Conservation (phyloP, 2,113 vertebrate species). For the Labrus mixtus region DNA sequence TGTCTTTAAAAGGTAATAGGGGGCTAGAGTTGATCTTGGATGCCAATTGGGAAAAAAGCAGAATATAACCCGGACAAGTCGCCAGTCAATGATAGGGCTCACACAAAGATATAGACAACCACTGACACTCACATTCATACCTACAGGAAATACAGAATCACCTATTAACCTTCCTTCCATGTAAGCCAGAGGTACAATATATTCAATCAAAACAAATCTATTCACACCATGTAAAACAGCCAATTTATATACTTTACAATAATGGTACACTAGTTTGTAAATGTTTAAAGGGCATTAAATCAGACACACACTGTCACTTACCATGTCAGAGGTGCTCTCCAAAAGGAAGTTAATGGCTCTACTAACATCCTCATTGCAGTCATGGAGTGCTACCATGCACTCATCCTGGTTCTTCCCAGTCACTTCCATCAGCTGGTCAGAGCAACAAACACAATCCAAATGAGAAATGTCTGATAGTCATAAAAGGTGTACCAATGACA, state of each 20-base stretch:
- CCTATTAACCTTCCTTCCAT: neutral
- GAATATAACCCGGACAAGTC: neutral
- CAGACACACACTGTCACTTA: constrained; percentile 60
- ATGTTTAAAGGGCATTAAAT: neutral
- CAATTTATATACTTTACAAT: neutral
- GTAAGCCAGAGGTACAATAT: neutral
- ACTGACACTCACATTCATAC: neutral
- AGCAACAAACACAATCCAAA: constrained; percentile 10
- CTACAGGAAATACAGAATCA: neutral
- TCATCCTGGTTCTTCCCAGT: constrained; percentile 99
- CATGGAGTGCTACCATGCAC: constrained; percentile 97
- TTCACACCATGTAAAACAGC: neutral
- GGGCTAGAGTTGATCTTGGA: no score
- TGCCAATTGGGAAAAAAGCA: neutral
- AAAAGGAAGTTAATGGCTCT: constrained; percentile 98
- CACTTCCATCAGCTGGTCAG: constrained; percentile 93
- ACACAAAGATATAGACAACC: neutral
- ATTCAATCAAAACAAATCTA: neutral
- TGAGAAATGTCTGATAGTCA: neutral
- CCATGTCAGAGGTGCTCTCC: constrained; percentile 97
- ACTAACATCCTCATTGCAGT: constrained; percentile 98
- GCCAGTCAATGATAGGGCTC: neutral
- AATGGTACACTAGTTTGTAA: neutral
- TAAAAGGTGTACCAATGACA: neutral
- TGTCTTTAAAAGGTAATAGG: neutral